Evolutionary conservation across 2,888 invertebrate species (phyloP).

Genomic region (Drosophila quasianomalipes): DNA sequence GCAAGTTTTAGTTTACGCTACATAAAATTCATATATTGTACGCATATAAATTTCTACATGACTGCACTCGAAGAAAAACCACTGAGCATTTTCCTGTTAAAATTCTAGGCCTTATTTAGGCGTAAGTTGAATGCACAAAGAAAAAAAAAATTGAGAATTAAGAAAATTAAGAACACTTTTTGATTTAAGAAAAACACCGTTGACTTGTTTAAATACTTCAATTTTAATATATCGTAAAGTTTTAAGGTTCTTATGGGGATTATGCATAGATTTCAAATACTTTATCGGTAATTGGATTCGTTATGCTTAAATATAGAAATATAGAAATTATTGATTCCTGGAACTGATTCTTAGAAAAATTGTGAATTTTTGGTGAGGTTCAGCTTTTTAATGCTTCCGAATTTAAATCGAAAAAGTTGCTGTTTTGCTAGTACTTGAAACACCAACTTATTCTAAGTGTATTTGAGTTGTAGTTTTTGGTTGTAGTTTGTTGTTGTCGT

Average conservation of each 20-base stretch:
- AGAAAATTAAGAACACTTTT: background rate
- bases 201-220: background rate
- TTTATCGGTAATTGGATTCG: background rate
- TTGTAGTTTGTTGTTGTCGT: conserved; percentile 7
- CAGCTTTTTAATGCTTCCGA: background rate
- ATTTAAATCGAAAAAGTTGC: background rate
- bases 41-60: conserved; percentile 20
- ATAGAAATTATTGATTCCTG: background rate
- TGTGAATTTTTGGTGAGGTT: rapidly evolving
- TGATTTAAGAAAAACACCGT: background rate
- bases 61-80: background rate
- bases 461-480: conserved; percentile 10
- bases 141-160: background rate
- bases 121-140: background rate
- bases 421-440: background rate
- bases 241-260: background rate
- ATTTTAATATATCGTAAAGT: background rate
- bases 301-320: rapidly evolving
- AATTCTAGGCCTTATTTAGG: background rate
- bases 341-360: background rate
- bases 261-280: background rate
- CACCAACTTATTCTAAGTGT: background rate
- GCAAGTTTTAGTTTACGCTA: conserved; percentile 65
- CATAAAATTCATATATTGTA: conserved; percentile 61
- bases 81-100: background rate